These are phyloP conservation scores for Xanthia togata DNA, from an alignment of 2,888 invertebrate species.

Conservation along the genomic window DNA sequence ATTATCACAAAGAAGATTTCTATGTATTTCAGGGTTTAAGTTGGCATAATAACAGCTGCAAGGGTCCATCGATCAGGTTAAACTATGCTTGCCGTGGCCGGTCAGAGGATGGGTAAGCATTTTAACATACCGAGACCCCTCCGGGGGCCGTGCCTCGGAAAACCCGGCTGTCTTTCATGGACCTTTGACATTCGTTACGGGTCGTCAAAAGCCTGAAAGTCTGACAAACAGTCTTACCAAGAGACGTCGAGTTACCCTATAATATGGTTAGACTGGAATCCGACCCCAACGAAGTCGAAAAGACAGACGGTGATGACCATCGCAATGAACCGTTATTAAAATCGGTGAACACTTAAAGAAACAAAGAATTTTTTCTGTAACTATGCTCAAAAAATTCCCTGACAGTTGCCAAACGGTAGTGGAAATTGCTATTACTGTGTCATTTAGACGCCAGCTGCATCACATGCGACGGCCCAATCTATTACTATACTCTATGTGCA, in stretches of 20 bases:
- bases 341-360: not conserved
- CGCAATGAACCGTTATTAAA: not conserved
- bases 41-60: not conserved
- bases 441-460: slow-evolving; percentile 54
- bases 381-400: not conserved
- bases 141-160: not conserved
- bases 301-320: not conserved
- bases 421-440: slow-evolving; percentile 48
- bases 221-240: not conserved
- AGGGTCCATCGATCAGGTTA: not conserved
- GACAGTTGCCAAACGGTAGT: slow-evolving; percentile 44
- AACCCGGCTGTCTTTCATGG: not conserved
- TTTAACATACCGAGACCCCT: not conserved
- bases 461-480: no score
- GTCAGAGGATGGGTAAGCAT: not conserved
- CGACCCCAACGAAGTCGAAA: not conserved
- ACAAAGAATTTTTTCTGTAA: slow-evolving; percentile 12
- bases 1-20: not conserved
- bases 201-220: not conserved
- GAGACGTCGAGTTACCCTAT: not conserved
- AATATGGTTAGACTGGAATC: not conserved
- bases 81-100: not conserved
- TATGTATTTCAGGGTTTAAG: no score
- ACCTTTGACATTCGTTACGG: not conserved
- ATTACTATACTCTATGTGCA: no score